These are phyloP conservation scores for Pollenia angustigena DNA, from an alignment of 2,888 invertebrate genomes.

Conservation along the genomic window DNA sequence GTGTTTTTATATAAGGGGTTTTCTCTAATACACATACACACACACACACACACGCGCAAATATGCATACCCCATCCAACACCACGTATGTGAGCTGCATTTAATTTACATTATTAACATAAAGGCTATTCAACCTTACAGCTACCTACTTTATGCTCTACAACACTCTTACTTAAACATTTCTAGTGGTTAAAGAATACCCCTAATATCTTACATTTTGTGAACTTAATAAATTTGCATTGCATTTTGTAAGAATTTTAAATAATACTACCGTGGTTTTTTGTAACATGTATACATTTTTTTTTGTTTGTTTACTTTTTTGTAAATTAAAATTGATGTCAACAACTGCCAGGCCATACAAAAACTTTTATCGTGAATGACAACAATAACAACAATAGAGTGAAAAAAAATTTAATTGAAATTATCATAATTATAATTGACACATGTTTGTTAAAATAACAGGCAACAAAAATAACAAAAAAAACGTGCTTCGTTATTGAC, in stretches of 20 bases:
- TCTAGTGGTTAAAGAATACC: conserved; percentile 11
- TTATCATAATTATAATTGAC: conserved; percentile 63
- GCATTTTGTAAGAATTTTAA: conserved; percentile 32
- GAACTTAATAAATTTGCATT: conserved; percentile 49
- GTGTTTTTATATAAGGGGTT: neutral
- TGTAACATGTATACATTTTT: neutral
- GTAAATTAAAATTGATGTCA: conserved; percentile 65
- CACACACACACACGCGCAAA: neutral
- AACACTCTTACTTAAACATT: neutral
- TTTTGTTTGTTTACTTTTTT: conserved; percentile 50
- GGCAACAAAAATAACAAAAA: neutral
- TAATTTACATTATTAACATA: conserved; percentile 22
- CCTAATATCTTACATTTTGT: conserved; percentile 10
- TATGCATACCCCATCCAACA: too few species aligned
- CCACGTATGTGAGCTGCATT: conserved; percentile 21
- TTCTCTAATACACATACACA: neutral
- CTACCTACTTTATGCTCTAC: neutral
- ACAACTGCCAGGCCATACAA: conserved; percentile 58
- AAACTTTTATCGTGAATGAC: conserved; percentile 48
- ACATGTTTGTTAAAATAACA: conserved; percentile 54
- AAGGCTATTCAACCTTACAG: conserved; percentile 23
- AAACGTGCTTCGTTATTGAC: neutral
- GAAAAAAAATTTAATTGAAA: conserved; percentile 33
- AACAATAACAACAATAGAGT: conserved; percentile 13
- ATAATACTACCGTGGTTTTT: conserved; percentile 33